A percentile compares a stretch with the other conserved stretches of the same genome.
Evolutionary conservation across 2,888 invertebrate genomes (phyloP).

Genomic region (Rhorus exstirpatorius): DNA sequence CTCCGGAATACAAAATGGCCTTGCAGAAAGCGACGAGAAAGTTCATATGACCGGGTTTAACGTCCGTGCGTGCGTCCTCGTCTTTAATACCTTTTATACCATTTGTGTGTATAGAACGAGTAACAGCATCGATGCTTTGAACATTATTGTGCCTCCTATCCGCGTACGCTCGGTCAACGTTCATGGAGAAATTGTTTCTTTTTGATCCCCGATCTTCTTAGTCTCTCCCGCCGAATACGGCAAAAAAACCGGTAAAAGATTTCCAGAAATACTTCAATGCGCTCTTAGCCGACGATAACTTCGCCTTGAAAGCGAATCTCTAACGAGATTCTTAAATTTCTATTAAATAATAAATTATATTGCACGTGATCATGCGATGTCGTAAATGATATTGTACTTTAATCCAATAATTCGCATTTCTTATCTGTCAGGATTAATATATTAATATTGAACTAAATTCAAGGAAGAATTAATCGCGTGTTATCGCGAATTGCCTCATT

Average conservation of each 20-base stretch:
- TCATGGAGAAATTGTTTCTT: constrained; percentile 32
- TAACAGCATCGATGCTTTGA: constrained; percentile 36
- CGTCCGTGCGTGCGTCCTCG: constrained; percentile 71
- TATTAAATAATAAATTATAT: constrained; percentile 23
- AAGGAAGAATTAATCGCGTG: neutral
- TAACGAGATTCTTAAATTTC: neutral
- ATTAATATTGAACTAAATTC: neutral
- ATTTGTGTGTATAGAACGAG: constrained; percentile 13
- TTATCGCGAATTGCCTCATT: constrained; percentile 8
- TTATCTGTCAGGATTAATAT: constrained; percentile 22
- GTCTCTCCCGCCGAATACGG: neutral
- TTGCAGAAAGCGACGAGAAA: constrained; percentile 82
- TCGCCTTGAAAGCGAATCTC: constrained; percentile 30
- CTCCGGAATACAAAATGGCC: constrained; percentile 80
- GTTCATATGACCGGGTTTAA: constrained; percentile 76
- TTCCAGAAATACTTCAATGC: constrained; percentile 9
- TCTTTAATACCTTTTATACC: constrained; percentile 35
- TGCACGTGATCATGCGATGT: neutral
- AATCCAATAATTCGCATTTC: constrained; percentile 28
- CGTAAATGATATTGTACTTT: constrained; percentile 28
- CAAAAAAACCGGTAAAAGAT: constrained; percentile 9
- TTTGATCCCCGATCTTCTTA: constrained; percentile 6
- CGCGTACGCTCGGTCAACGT: constrained; percentile 32
- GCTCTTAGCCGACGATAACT: neutral
- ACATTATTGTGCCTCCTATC: neutral